Base-by-base conservation (phyloP, 2,888 invertebrate genomes). In the Dusona sp. region DNA sequence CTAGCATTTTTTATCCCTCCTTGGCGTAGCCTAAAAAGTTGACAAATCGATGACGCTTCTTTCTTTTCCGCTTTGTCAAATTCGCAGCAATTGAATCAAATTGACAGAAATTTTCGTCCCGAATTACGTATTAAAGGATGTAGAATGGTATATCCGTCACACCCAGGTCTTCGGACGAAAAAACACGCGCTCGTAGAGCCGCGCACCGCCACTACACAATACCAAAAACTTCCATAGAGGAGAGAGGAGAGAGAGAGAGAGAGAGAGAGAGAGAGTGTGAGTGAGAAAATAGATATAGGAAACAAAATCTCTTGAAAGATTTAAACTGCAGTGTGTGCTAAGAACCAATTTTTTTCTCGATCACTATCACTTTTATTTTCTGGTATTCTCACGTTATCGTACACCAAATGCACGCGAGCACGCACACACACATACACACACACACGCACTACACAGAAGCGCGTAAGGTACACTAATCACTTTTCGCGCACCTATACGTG, bases 101-200 rank as follows among this genome's bases (percentile, higher is more conserved):
- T n/a, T n/a, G n/a, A 36, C 2, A 57, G n/a, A 64, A 64, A 80
- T 54, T 36, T 48, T 73, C 64, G 70, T 72, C 22, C 29, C 8
- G 25, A 64, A 79, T 79, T 64, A 72, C 74, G 81, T 73, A 81
- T 65, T 51, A 33, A 33, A 29, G 54, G 54, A 73, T 70, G 57
- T 64, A 54, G 7, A 61, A 70, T 68, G 42, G 29, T 61, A 85
- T 77, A 85, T 85, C 85, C 85, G 85, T 85, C 85, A 85, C 85
- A 85, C 85, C 85, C 85, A 85, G 78, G 78, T 77, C 64, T 65
- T 78, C 54, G 51, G 29, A 70, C 42, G 80, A 72, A 57, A 77
- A 81, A 72, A 81, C 75, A 81, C 80, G 80, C 84, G 80, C 77
- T 79, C 75, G 68, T 45, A 25, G 67, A 79, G 42, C 78, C 65